A percentile compares a stretch with the other conserved stretches of the same genome.
phyloP scores from a whole-genome alignment of 2,888 invertebrate genomes.

The Apodemia duryi region DNA sequence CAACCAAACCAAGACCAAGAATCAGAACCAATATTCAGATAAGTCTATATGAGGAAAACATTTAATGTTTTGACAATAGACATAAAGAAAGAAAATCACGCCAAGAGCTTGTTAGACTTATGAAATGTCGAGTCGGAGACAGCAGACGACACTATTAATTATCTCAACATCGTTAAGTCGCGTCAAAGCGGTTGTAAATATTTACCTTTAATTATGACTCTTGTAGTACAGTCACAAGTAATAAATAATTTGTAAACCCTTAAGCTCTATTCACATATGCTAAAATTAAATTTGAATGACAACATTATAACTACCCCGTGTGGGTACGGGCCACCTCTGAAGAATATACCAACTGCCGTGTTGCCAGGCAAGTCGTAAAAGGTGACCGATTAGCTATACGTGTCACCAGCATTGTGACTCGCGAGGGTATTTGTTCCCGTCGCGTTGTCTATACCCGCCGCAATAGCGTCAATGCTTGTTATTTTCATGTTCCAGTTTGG shows the following conservation, averaged over 20 bases:
- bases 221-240: conserved; percentile 7
- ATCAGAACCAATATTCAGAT: too few relatives aligned
- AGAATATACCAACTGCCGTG: too few relatives aligned
- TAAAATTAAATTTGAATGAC: neutral
- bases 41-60: neutral
- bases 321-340: too few relatives aligned
- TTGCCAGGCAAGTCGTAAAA: too few relatives aligned
- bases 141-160: conserved; percentile 10
- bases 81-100: neutral
- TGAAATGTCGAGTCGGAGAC: conserved; percentile 1
- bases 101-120: neutral
- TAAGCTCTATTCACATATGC: neutral
- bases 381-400: too few relatives aligned
- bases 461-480: too few relatives aligned
- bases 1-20: too few relatives aligned
- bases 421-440: too few relatives aligned
- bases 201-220: conserved; percentile 12
- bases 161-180: conserved; percentile 11
- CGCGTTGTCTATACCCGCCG: too few relatives aligned
- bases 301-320: neutral
- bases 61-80: neutral
- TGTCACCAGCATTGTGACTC: too few relatives aligned
- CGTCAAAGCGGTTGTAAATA: conserved; percentile 9
- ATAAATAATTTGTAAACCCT: neutral
- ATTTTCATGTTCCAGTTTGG: too few relatives aligned